Evolutionary conservation across 2,797 vertebrate species (phyloP).

Genomic region (Xenentodon cancila): DNA sequence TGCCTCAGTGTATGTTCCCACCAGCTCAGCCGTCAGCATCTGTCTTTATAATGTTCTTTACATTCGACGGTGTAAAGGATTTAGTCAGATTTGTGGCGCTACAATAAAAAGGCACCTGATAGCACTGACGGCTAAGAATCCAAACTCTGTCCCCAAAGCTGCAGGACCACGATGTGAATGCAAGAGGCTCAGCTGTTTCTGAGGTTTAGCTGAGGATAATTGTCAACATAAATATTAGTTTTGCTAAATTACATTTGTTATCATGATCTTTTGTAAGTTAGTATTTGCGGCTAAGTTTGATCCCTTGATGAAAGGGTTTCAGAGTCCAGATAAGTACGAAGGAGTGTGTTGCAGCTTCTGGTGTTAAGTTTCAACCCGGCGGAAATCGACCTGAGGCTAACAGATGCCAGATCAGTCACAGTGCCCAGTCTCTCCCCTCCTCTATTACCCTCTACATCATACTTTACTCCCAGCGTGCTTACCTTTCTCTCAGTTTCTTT

Average conservation of each 20-base stretch:
- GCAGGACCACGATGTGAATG: not conserved
- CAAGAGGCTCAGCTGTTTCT: not conserved
- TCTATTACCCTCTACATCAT: slow-evolving; percentile 32
- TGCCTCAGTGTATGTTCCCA: slow-evolving; percentile 51
- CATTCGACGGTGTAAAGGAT: slow-evolving; percentile 52
- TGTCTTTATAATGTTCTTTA: slow-evolving; percentile 66
- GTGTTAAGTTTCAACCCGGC: slow-evolving; percentile 74
- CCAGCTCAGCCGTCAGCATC: slow-evolving; percentile 73
- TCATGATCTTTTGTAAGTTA: slow-evolving; percentile 6
- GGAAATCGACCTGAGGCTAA: slow-evolving; percentile 81
- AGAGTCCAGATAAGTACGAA: slow-evolving; percentile 27
- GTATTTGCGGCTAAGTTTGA: not conserved
- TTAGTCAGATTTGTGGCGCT: slow-evolving; percentile 51
- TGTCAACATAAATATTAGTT: slow-evolving; percentile 3
- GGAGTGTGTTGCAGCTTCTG: slow-evolving; percentile 51
- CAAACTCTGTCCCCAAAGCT: slow-evolving; percentile 19
- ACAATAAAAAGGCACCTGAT: slow-evolving; percentile 55
- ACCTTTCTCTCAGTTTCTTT: slow-evolving; percentile 24
- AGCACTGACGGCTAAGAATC: slow-evolving; percentile 48
- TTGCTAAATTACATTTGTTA: slow-evolving; percentile 1
- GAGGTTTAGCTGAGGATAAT: not conserved
- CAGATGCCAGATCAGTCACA: slow-evolving; percentile 87
- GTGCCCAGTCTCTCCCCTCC: slow-evolving; percentile 53
- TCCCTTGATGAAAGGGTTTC: slow-evolving; percentile 54
- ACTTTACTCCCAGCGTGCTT: slow-evolving; percentile 22